Evolutionary conservation across 1,140 invertebrate genomes (phyloP).

Genomic region (Euura saliciscinereae): DNA sequence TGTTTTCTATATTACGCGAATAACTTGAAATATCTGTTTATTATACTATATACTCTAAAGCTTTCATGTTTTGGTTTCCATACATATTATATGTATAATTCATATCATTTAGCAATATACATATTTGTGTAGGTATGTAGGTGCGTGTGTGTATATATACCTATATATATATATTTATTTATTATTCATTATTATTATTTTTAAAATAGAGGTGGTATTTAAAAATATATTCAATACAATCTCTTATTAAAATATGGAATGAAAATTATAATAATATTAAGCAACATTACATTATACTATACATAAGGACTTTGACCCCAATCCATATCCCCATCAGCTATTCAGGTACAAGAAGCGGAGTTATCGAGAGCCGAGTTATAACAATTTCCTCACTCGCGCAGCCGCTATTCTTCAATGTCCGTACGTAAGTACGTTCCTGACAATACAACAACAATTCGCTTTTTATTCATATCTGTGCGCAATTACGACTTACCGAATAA

Average conservation of each 20-base stretch:
- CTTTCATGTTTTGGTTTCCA: not conserved
- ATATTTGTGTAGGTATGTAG: not conserved
- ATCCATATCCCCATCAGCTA: not conserved
- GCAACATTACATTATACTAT: constrained; percentile 6
- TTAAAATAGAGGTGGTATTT: constrained; percentile 1
- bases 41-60: not conserved
- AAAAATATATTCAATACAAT: not conserved
- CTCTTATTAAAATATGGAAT: constrained; percentile 6
- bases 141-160: not conserved
- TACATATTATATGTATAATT: not conserved
- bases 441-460: not conserved
- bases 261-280: constrained; percentile 1
- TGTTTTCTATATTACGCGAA: too few species aligned
- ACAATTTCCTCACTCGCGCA: not conserved
- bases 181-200: not conserved
- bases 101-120: not conserved
- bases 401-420: not conserved
- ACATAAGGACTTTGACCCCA: not conserved
- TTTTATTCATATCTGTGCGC: not conserved
- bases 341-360: constrained; percentile 6
- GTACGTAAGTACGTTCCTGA: not conserved
- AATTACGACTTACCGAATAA: not conserved
- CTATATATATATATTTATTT: not conserved
- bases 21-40: too few species aligned
- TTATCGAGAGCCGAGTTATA: not conserved